phyloP scores from a whole-genome alignment of 2,888 invertebrate genomes.

The Caenorhabditis drosophilae region DNA sequence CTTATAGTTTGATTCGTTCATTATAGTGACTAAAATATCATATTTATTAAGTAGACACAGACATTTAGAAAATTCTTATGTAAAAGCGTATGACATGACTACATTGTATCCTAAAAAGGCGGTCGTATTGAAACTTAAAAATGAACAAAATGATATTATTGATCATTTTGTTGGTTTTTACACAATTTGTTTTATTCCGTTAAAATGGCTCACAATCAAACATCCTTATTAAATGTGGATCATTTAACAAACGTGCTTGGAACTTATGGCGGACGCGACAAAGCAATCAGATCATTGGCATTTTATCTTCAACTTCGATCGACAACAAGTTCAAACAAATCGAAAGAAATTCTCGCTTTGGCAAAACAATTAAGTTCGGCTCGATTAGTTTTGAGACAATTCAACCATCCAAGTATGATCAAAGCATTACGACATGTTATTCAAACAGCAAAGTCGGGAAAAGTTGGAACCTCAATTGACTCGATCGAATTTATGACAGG shows the following conservation, averaged over 20 bases:
- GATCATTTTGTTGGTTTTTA: too few species aligned
- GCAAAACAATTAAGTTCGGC: slow-evolving; percentile 56
- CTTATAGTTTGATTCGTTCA: too few species aligned
- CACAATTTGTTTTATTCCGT: not conserved
- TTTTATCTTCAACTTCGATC: slow-evolving; percentile 46
- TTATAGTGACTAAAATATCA: too few species aligned
- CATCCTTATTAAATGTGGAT: slow-evolving; percentile 38
- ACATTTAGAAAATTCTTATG: too few species aligned
- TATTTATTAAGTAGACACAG: not conserved
- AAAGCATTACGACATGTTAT: slow-evolving; percentile 46
- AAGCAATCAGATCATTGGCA: slow-evolving; percentile 51
- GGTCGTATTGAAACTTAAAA: too few species aligned
- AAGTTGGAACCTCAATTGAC: slow-evolving; percentile 17
- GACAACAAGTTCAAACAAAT: slow-evolving; percentile 15
- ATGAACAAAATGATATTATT: too few species aligned
- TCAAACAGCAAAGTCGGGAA: slow-evolving; percentile 14
- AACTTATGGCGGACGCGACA: slow-evolving; percentile 53
- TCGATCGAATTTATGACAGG: slow-evolving; percentile 30
- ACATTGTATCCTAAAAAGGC: not conserved
- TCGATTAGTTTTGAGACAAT: slow-evolving; percentile 54
- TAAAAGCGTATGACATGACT: not conserved
- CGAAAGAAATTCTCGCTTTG: slow-evolving; percentile 43
- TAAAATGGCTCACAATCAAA: slow-evolving; percentile 2
- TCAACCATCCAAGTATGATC: slow-evolving; percentile 59
- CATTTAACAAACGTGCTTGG: slow-evolving; percentile 34